Evolutionary conservation across 1,140 invertebrate species (phyloP), one percentile per base, ranked within the genome.

Genomic region (Melipona quadrifasciata): DNA sequence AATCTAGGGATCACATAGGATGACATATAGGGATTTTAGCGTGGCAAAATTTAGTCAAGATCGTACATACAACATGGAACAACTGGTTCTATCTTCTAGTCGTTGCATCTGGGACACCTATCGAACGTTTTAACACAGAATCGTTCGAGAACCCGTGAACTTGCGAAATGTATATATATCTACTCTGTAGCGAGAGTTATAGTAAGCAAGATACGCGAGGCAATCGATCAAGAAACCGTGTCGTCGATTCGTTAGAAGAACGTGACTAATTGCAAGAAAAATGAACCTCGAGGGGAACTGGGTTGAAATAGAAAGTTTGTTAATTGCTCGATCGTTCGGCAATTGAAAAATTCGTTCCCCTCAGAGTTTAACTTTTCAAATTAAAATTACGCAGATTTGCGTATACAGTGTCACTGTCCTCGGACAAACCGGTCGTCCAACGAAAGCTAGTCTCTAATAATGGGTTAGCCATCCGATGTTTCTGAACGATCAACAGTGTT

Each of bases 401-500:
- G 11, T 61, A 10, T 8, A 8, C 39, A 8, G 8, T 8, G 3
- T 39, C 39, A 39, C 39, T 39, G 58, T n/a, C 57, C 24, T 61
- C 24, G 24, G 24, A 61, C 58, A 61, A 61, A 24, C 58, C 24
- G 11, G 17, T 71, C 21, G 39, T 71, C 47, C 39, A 16, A 71
- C 14, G 39, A 2, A 34, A 51, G 16, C 39, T 47, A 47, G 39
- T 61, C n/a, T 4, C 58, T 12, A 12, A 61, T 61, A 24, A n/a
- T 61, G 39, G 6, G 39, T 2, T 19, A 57, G 3, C 17, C 6
- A 57, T 57, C 55, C 8, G 39, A 57, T 19, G 16, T 34, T 0
- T 5, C 11, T 6, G n/a, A 14, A 2, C n/a, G 3, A 39, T 21
- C 39, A 53, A 81, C 70, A 64, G 19, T 47, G 74, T 88, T 88